phyloP scores from a whole-genome alignment of 2,797 vertebrate species.

The Poecile montanus region DNA sequence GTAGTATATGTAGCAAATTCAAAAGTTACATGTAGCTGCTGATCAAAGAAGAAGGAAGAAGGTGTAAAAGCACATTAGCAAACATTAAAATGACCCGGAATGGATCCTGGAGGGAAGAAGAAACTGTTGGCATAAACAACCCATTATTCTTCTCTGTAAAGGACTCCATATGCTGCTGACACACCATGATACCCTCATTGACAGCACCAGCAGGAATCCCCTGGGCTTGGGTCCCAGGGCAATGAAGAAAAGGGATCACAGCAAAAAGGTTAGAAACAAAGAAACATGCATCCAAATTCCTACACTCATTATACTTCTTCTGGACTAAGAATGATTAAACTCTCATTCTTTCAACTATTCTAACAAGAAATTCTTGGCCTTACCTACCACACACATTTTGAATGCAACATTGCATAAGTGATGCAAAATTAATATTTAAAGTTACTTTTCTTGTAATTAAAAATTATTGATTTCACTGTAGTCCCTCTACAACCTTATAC shows the following conservation, averaged over 20 bases:
- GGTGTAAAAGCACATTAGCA: background rate
- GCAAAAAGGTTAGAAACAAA: background rate
- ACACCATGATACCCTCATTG: fast-evolving
- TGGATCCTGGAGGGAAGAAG: background rate
- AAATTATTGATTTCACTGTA: background rate
- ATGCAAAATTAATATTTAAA: background rate
- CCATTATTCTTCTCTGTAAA: background rate
- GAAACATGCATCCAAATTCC: background rate
- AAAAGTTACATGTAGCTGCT: background rate
- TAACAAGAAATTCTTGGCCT: background rate
- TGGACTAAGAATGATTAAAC: background rate
- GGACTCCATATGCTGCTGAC: background rate
- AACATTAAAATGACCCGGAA: background rate
- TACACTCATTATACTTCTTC: background rate
- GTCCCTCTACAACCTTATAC: background rate
- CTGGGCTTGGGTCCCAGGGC: no score
- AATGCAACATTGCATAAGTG: background rate
- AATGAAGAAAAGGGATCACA: background rate
- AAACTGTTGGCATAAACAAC: background rate
- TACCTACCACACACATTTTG: background rate
- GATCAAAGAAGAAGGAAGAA: background rate
- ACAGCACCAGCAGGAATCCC: background rate
- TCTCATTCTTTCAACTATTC: background rate
- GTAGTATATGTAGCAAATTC: background rate
- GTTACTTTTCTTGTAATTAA: background rate